phyloP scores from a whole-genome alignment of 64 coral and sea anemone genomes.

The Acropora yongei region DNA sequence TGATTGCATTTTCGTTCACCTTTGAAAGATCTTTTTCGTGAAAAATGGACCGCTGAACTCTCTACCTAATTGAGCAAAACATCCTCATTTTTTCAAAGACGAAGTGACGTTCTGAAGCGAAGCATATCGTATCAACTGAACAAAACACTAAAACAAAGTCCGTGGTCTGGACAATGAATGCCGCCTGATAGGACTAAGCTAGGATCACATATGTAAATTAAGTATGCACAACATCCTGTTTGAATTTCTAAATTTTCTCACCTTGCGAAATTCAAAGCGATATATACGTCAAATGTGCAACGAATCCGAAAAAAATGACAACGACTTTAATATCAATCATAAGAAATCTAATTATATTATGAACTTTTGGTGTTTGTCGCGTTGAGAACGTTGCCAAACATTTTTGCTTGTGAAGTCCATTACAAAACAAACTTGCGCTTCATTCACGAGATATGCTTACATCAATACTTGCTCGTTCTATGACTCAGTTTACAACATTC shows the following conservation, averaged over 20 bases:
- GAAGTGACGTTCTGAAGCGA: too few species aligned
- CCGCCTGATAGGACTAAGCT: not conserved
- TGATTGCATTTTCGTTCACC: conserved; percentile 1
- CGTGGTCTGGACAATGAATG: too few species aligned
- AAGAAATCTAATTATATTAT: not conserved
- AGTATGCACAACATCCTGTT: conserved; percentile 8
- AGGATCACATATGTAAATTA: conserved; percentile 12
- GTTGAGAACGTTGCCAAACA: not conserved
- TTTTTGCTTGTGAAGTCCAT: not conserved
- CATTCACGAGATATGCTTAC: not conserved
- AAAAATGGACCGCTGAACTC: not conserved
- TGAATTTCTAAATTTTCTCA: not conserved
- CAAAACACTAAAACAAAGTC: too few species aligned
- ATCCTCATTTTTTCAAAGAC: not conserved
- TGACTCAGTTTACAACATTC: not conserved
- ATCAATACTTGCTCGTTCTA: too few species aligned
- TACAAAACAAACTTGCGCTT: conserved; percentile 11
- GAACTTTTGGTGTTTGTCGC: not conserved
- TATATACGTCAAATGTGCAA: conserved; percentile 2
- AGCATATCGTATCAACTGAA: too few species aligned
- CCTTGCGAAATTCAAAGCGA: not conserved
- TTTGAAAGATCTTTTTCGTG: not conserved
- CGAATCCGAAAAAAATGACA: not conserved
- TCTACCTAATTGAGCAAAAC: not conserved
- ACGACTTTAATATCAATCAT: not conserved